A percentile compares a stretch with the other conserved stretches of the same genome.
phyloP scores from a whole-genome alignment of 1,140 invertebrate genomes.

The Onthophagus taurus region DNA sequence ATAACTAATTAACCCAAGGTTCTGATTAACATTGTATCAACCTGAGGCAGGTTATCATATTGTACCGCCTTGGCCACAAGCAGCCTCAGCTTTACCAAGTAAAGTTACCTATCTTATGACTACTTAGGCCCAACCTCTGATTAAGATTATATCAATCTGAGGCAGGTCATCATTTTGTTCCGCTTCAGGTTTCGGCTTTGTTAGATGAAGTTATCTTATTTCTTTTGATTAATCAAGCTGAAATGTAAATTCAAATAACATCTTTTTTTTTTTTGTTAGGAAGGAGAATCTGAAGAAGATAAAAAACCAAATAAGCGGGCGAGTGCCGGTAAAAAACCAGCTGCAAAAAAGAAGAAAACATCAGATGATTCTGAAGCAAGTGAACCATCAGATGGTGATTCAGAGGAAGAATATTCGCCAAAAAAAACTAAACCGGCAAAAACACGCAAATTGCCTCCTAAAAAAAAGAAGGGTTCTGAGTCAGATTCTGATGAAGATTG shows the following conservation, averaged over 20 bases:
- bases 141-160: too few relatives aligned
- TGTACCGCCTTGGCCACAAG: too few relatives aligned
- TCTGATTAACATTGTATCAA: too few relatives aligned
- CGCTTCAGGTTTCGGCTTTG: neutral
- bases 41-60: too few relatives aligned
- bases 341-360: constrained; percentile 47
- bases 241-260: too few relatives aligned
- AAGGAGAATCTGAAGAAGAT: constrained; percentile 46
- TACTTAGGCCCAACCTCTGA: too few relatives aligned
- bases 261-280: constrained; percentile 25
- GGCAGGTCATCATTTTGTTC: too few relatives aligned
- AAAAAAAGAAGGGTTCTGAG: constrained; percentile 63
- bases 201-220: neutral
- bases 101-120: too few relatives aligned
- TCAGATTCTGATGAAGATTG: constrained; percentile 71
- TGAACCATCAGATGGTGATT: constrained; percentile 51
- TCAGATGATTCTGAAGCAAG: constrained; percentile 51
- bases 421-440: constrained; percentile 43
- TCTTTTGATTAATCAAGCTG: neutral
- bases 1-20: too few relatives aligned
- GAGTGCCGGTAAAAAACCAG: constrained; percentile 44
- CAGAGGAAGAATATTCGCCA: constrained; percentile 59
- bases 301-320: constrained; percentile 53
- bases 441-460: constrained; percentile 38
- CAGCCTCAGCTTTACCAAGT: too few relatives aligned